phyloP scores from a whole-genome alignment of 2,113 vertebrate genomes.

The Tragelaphus strepsiceros region DNA sequence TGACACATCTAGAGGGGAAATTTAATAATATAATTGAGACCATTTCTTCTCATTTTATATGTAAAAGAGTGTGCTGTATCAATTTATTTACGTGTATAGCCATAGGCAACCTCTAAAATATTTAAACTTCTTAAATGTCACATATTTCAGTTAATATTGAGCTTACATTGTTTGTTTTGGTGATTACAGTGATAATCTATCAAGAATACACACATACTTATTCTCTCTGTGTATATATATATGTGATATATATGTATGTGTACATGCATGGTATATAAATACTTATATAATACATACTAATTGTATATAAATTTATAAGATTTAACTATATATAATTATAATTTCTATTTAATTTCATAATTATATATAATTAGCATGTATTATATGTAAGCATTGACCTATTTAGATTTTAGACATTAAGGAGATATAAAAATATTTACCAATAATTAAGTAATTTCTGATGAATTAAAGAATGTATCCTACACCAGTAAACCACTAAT shows the following conservation, averaged over 20 bases:
- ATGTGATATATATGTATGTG: neutral
- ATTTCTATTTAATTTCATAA: neutral
- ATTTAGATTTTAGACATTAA: neutral
- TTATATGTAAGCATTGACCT: neutral
- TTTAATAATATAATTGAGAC: neutral
- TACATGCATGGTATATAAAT: neutral
- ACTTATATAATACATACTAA: neutral
- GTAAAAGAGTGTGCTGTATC: constrained; percentile 56
- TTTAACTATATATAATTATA: neutral
- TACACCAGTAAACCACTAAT: neutral
- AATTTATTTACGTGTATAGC: constrained; percentile 64
- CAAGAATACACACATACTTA: neutral
- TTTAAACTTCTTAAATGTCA: constrained; percentile 72
- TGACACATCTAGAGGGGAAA: constrained; percentile 33
- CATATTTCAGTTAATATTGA: constrained; percentile 54
- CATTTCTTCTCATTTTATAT: constrained; percentile 60
- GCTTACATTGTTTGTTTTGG: neutral
- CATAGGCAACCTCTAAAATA: constrained; percentile 67
- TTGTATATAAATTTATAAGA: neutral
- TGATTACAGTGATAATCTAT: neutral
- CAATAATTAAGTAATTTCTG: neutral
- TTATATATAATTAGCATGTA: neutral
- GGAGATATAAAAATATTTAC: neutral
- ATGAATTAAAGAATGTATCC: neutral
- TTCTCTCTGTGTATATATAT: neutral